Base-by-base conservation (phyloP, 1,140 invertebrate genomes). In the Parasteatoda tepidariorum region DNA sequence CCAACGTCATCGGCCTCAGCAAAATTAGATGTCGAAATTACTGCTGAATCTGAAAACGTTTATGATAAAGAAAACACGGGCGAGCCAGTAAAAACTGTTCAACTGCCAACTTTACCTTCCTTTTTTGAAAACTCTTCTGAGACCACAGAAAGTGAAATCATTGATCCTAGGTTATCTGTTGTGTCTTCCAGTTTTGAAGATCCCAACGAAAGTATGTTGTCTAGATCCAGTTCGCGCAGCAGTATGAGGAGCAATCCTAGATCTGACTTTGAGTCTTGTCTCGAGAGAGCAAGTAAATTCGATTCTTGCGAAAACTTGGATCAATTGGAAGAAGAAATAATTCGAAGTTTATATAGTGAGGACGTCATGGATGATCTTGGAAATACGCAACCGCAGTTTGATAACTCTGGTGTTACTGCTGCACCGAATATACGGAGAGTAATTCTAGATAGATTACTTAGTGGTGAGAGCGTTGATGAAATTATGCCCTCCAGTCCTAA, bases 231-330 rank as follows among this genome's bases (percentile, higher is more conserved):
- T 28, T 78, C 75, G 3, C 62, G 75, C 9, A 78, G 62, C 24
- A 78, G 75, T 30, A 48, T 67, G 41, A 66, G 61, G 28, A 67
- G 62, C 34, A 67, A 55, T 24, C 24, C 38, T 6, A 64, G 33
- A 31, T 6, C 48, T 0, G 18, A 18, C 6, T 15, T 22, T n/a
- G 34, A 67, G 11, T 13, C 33, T 7, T 38, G 30, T 22, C 26
- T 28, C 18, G 62, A 54, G 11, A 15, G n/a, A 24, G 2, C 33
- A 6, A 55, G 48, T 9, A 31, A 5, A 38, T 82, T 82, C 30
- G 66, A 82, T 22, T 82, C 78, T 13, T 82, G 78, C 26, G 78
- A 82, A 30, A 82, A 71, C 41, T 41, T 82, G 22, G 66, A 70
- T n/a, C 78, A 71, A 18, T 22, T 82, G 2, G 78, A 82, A 54